These are phyloP conservation scores for Grammomys dolichurus DNA, from an alignment of 2,113 vertebrate species.

Conservation along the genomic window DNA sequence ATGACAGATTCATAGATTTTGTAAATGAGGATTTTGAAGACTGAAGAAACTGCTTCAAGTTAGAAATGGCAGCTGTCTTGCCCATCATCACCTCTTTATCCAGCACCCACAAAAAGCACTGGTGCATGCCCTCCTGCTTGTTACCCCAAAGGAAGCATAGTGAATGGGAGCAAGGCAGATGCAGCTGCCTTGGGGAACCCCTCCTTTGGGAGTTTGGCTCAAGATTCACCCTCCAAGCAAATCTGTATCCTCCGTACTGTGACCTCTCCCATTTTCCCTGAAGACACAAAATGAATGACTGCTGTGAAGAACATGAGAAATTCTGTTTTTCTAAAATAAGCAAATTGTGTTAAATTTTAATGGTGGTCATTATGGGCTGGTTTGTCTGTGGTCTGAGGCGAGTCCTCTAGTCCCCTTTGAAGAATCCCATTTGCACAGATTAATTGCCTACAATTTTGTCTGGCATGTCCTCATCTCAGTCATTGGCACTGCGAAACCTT, in stretches of 20 bases:
- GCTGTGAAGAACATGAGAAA: constrained; percentile 14
- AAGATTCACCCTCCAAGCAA: background rate
- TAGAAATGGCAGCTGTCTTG: background rate
- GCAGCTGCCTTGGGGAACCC: background rate
- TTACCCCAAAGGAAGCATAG: background rate
- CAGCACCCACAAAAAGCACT: background rate
- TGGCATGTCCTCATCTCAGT: background rate
- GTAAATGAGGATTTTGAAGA: background rate
- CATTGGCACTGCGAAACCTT: background rate
- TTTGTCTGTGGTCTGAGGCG: constrained; percentile 40
- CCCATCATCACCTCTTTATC: accelerated
- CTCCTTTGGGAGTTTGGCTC: background rate
- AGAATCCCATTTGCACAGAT: constrained; percentile 62
- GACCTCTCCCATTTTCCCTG: background rate
- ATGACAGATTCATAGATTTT: background rate
- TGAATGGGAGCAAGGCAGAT: background rate
- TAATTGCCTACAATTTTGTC: constrained; percentile 64
- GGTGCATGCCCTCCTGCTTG: accelerated
- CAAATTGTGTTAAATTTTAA: constrained; percentile 74
- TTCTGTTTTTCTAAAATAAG: constrained; percentile 63
- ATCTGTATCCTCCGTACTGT: background rate
- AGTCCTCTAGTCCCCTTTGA: constrained; percentile 19
- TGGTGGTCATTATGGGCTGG: constrained; percentile 59
- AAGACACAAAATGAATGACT: background rate
- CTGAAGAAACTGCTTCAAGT: background rate